Base-by-base conservation (phyloP, 37 sponge, comb jelly and placozoan species). In the Corticium candelabrum region DNA sequence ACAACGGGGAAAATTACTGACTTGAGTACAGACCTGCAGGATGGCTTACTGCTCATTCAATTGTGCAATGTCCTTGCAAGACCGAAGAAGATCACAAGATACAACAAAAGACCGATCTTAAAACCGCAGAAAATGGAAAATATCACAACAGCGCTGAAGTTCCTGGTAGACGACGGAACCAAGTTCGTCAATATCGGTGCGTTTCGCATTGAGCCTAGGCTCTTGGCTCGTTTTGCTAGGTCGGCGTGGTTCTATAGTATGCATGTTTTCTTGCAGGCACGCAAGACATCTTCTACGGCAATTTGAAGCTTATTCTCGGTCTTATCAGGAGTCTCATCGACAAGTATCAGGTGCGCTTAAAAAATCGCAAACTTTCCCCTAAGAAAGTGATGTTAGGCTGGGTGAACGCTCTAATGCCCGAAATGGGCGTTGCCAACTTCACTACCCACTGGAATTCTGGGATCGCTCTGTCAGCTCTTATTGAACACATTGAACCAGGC, bases 281-380 rank as follows among this genome's bases (percentile, higher is more conserved):
- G 40, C 83, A 83, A 38, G 97, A 96, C 73, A 81, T 96, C 34
- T 84, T 86, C 85, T 86, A 83, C 67, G 97, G 90, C 21, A 88
- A 93, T 38, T 72, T 90, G 67, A 96, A 96, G 86, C 84, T 96
- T 68, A 92, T 90, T n/a, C 68, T 92, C 40, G 97, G 97, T 32
- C 82, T 96, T 27, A 84, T 96, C 0, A 92, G 97, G 97, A 96
- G 89, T 35, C 86, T 96, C 67, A 96, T 96, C 37, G 78, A 90
- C 27, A 81, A 82, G 32, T 96, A 84, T 68, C 97, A 96, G 74
- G 85, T 96, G 74, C 76, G 88, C 34, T 85, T 88, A 62, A 85
- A 77, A 30, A 90, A 90, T 11, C 81, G 70, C 34, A 87, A 50
- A 32, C 62, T 90, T 15, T 85, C 90, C n/a, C 86, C 92, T 33